Evolutionary conservation across 2,888 invertebrate genomes (phyloP).

Genomic region (Eulithis testata): DNA sequence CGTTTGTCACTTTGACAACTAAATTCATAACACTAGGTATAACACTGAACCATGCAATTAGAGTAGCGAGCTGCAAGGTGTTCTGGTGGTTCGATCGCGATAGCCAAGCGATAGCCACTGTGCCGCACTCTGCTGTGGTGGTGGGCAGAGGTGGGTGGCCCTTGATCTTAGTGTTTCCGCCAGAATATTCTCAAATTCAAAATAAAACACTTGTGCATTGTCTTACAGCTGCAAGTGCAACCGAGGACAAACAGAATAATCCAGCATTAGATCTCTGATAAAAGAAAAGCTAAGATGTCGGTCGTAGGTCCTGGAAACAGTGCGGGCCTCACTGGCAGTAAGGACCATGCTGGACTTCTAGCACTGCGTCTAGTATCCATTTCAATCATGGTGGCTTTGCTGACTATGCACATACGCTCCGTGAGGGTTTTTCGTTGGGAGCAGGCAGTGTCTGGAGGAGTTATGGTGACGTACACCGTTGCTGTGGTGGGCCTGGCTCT

Average conservation of each 20-base stretch:
- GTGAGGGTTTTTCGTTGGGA: slow-evolving; percentile 70
- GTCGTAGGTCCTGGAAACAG: background rate
- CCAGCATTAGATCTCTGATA: background rate
- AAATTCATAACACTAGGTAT: no score
- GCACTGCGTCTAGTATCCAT: slow-evolving; percentile 51
- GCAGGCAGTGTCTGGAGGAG: slow-evolving; percentile 63
- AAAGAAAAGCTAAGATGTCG: slow-evolving; percentile 3
- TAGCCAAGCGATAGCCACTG: no score
- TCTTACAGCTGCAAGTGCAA: background rate
- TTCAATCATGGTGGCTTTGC: slow-evolving; percentile 48
- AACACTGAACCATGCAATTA: no score
- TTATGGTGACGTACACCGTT: slow-evolving; percentile 62
- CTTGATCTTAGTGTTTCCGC: no score
- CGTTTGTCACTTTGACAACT: slow-evolving; percentile 7
- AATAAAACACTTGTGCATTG: background rate
- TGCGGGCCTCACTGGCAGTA: background rate
- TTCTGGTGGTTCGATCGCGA: no score
- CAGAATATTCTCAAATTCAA: background rate
- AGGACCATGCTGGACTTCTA: slow-evolving; percentile 34
- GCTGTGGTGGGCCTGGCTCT: slow-evolving; percentile 54
- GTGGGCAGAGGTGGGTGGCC: no score
- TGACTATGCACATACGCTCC: slow-evolving; percentile 62
- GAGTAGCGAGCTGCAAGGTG: no score
- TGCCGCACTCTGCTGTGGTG: no score
- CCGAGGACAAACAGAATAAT: background rate